Percentiles rank a stretch among this genome's conserved stretches.
phyloP scores from a whole-genome alignment of 2,888 invertebrate genomes.

The Agrotis ipsilon region DNA sequence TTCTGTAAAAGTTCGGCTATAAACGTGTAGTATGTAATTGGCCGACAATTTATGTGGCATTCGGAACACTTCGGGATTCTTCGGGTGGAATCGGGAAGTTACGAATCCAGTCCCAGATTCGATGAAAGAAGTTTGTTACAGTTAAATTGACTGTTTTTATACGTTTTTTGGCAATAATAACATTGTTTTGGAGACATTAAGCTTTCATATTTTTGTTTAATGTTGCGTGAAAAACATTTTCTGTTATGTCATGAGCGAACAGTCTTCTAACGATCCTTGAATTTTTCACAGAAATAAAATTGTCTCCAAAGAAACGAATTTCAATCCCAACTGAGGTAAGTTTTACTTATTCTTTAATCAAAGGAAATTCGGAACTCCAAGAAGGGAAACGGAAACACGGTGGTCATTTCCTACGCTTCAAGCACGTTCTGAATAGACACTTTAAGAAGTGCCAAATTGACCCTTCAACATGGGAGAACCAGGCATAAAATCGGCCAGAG shows the following conservation, averaged over 20 bases:
- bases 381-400: too few relatives aligned
- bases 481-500: too few relatives aligned
- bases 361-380: not conserved
- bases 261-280: not conserved
- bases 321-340: not conserved
- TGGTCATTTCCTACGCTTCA: too few relatives aligned
- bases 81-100: slow-evolving; percentile 70
- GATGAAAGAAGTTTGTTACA: slow-evolving; percentile 51
- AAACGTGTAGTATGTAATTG: slow-evolving; percentile 83
- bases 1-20: slow-evolving; percentile 75
- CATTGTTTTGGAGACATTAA: slow-evolving; percentile 41
- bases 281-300: not conserved
- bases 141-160: slow-evolving; percentile 55
- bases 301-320: not conserved
- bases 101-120: slow-evolving; percentile 41
- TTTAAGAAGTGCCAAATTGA: too few relatives aligned
- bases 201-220: slow-evolving; percentile 13
- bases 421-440: too few relatives aligned
- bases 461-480: too few relatives aligned
- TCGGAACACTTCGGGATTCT: slow-evolving; percentile 65
- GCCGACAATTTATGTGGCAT: slow-evolving; percentile 78
- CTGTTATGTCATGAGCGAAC: not conserved
- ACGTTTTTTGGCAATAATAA: slow-evolving; percentile 51
- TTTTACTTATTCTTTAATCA: not conserved
- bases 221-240: slow-evolving; percentile 20